Conservation (phyloP, 2,797 vertebrate species). For the Otolemur crassicaudatus region DNA sequence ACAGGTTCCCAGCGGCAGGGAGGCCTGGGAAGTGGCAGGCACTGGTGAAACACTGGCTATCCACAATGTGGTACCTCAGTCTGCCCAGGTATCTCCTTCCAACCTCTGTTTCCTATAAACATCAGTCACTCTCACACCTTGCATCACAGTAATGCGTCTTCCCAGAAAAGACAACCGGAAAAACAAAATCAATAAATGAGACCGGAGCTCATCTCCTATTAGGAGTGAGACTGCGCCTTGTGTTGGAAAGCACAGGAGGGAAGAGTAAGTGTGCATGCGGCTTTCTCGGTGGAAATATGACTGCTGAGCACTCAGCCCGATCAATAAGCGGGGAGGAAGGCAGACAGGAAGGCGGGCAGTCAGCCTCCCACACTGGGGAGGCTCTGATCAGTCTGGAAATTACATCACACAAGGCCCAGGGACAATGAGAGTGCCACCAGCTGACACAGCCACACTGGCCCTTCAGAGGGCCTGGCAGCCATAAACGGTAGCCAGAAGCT, state of each 20-base stretch:
- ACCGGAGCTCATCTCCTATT: not conserved
- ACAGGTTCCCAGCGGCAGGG: not conserved
- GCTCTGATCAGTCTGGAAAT: not conserved
- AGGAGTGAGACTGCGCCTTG: not conserved
- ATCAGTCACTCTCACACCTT: not conserved
- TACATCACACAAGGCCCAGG: not conserved
- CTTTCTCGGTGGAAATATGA: constrained; percentile 37
- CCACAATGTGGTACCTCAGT: not conserved
- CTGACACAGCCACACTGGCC: not conserved
- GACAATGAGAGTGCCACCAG: not conserved
- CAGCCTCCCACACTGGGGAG: not conserved
- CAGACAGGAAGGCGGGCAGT: not conserved
- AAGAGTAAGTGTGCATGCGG: not conserved
- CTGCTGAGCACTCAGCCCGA: constrained; percentile 26
- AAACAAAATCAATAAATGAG: constrained; percentile 58
- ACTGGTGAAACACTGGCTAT: not conserved
- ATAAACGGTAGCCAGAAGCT: not conserved
- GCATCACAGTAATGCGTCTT: not conserved
- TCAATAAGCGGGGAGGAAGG: not conserved
- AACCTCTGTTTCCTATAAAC: not conserved
- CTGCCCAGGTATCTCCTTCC: not conserved
- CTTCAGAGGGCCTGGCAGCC: not conserved
- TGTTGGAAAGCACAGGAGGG: constrained; percentile 21
- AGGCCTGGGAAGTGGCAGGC: not conserved
- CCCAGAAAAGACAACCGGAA: constrained; percentile 27